These are phyloP conservation scores for Tachysurus fulvidraco DNA, from an alignment of 2,113 vertebrate genomes.

Conservation along the genomic window DNA sequence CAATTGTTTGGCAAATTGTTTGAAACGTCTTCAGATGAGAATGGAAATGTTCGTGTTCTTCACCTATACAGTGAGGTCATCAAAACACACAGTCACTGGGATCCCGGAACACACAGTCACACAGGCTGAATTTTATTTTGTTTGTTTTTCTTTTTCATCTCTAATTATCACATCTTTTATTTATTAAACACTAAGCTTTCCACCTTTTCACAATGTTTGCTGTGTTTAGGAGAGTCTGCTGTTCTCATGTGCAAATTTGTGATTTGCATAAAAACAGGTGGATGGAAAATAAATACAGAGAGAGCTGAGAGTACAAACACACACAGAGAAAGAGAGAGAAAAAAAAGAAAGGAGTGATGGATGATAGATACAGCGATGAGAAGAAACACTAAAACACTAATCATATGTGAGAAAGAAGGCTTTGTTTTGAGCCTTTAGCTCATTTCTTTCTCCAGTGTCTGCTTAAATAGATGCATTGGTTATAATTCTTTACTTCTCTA, in stretches of 20 bases:
- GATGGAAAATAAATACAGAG: background rate
- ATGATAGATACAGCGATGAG: background rate
- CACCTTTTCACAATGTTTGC: background rate
- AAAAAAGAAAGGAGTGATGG: background rate
- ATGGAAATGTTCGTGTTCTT: background rate
- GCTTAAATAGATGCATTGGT: background rate
- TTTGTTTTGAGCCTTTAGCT: background rate
- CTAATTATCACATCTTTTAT: background rate
- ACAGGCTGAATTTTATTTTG: background rate
- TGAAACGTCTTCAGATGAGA: background rate
- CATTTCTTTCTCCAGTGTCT: background rate
- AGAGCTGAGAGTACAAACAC: background rate
- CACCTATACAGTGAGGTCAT: background rate
- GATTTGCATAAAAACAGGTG: slow-evolving; percentile 13
- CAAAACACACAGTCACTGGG: background rate
- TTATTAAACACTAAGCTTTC: background rate
- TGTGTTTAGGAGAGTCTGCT: background rate
- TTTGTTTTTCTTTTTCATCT: no score
- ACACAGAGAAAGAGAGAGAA: background rate
- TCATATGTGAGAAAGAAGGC: background rate
- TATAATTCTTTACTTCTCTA: background rate
- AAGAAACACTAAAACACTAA: background rate
- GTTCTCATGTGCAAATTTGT: slow-evolving; percentile 1
- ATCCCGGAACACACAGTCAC: background rate
- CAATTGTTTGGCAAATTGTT: background rate